Percentiles rank a stretch among this genome's conserved stretches.
Conservation (phyloP, 2,797 vertebrate genomes). For the Cottoperca gobio region DNA sequence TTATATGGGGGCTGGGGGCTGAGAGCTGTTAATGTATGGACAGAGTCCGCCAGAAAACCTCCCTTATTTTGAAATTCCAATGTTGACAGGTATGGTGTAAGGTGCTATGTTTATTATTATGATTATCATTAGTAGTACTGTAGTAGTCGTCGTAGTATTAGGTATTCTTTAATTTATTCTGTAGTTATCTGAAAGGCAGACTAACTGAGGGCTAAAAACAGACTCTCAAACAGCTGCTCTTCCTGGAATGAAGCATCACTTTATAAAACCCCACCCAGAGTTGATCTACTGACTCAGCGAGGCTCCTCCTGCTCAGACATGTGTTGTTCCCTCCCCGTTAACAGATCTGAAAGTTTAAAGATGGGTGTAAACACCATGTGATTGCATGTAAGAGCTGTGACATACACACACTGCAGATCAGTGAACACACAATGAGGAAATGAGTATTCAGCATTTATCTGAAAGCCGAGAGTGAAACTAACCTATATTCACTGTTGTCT, state of each 20-base stretch:
- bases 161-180: no score
- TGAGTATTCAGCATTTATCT: neutral
- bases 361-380: neutral
- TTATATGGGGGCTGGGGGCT: no score
- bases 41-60: no score
- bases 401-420: neutral
- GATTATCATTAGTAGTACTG: no score
- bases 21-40: no score
- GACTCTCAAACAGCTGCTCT: neutral
- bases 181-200: no score
- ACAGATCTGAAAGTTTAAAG: neutral
- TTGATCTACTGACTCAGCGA: neutral
- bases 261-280: neutral
- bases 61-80: no score
- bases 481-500: neutral
- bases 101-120: no score
- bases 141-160: no score
- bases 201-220: no score
- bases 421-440: neutral
- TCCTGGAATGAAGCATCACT: neutral
- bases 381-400: neutral
- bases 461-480: slow-evolving; percentile 6
- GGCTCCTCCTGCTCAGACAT: neutral
- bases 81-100: no score
- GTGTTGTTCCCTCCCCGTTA: neutral